Percentiles rank a stretch among this genome's conserved stretches.
These are phyloP conservation scores for Cantharis nigra DNA, from an alignment of 2,888 invertebrate genomes.

Conservation along the genomic window DNA sequence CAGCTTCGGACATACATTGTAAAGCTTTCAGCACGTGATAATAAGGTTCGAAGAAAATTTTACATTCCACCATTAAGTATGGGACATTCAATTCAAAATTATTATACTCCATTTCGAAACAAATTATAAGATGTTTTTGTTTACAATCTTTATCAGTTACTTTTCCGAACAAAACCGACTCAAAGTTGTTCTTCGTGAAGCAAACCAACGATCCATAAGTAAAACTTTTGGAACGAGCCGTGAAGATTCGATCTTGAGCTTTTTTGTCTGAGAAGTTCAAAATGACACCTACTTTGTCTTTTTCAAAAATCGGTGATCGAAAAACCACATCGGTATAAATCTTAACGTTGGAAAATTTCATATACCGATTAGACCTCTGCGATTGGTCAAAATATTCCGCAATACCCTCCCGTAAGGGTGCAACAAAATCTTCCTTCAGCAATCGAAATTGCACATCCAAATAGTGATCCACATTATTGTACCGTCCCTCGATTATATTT, in stretches of 20 bases:
- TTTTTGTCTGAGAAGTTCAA: constrained; percentile 37
- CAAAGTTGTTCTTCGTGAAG: constrained; percentile 72
- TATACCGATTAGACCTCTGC: neutral
- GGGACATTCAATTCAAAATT: constrained; percentile 40
- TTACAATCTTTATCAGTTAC: constrained; percentile 64
- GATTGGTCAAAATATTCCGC: constrained; percentile 35
- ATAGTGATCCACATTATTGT: constrained; percentile 70
- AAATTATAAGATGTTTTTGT: constrained; percentile 59
- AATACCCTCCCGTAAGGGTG: constrained; percentile 72
- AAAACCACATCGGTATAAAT: constrained; percentile 59
- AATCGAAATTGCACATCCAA: constrained; percentile 77
- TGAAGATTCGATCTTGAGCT: constrained; percentile 46
- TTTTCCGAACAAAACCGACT: constrained; percentile 70
- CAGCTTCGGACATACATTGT: constrained; percentile 59
- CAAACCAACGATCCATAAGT: constrained; percentile 75
- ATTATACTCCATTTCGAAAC: constrained; percentile 13
- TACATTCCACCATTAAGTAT: constrained; percentile 74
- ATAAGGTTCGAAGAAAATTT: constrained; percentile 82
- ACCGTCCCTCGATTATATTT: constrained; percentile 67
- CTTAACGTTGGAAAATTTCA: constrained; percentile 42
- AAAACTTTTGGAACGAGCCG: constrained; percentile 61
- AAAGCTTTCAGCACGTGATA: constrained; percentile 72
- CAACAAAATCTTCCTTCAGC: constrained; percentile 78
- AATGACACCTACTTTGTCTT: constrained; percentile 56
- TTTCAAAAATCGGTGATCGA: constrained; percentile 53